Base-by-base conservation (phyloP, 2,797 vertebrate species). In the Megalops cyprinoides region DNA sequence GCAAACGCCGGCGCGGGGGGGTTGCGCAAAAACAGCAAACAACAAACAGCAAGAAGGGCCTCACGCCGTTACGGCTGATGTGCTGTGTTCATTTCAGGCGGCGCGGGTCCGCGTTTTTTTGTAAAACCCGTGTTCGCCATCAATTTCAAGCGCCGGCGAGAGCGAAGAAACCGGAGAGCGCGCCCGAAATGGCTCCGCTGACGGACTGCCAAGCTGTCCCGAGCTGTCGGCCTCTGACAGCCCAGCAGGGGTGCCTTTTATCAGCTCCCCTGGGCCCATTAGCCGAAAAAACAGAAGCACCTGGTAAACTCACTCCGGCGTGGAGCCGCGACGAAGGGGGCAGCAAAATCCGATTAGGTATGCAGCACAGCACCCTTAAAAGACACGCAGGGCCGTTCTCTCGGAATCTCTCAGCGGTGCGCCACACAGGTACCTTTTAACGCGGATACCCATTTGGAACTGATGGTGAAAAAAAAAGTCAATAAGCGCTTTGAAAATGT, bases 181-280 rank as follows among this genome's bases (percentile, higher is more conserved):
- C 75, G 82, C 53, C 74, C 76, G 74, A 84, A 87, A 87, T 85
- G 83, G 86, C 83, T 84, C 88, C 87, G 87, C 87, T 90, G 87
- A 87, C 85, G 85, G 87, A 87, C 73, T 28, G 71, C 84, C 85
- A 75, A 75, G 84, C 74, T 82, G 85, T 84, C 85, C 87, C 82
- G 80, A 87, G 85, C 84, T 48, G 79, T 87, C 82, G n/a, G 80
- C 75, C 85, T 86, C 83, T 84, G 82, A 81, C 65, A 51, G 76
- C 88, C 82, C 88, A 87, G 87, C 83, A 74, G 88, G 87, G 81
- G 76, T 60, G 82, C 87, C 85, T 87, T 88, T 88, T 85, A 90
- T 84, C 88, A 87, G 88, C 86, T 88, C 86, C 87, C 81, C 84
- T 84, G 82, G 82, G 85, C 81, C 88, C 86, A 90, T 90, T 90